A percentile compares a stretch with the other conserved stretches of the same genome.
Evolutionary conservation across 2,113 vertebrate species (phyloP).

Genomic region (Siniperca chuatsi): DNA sequence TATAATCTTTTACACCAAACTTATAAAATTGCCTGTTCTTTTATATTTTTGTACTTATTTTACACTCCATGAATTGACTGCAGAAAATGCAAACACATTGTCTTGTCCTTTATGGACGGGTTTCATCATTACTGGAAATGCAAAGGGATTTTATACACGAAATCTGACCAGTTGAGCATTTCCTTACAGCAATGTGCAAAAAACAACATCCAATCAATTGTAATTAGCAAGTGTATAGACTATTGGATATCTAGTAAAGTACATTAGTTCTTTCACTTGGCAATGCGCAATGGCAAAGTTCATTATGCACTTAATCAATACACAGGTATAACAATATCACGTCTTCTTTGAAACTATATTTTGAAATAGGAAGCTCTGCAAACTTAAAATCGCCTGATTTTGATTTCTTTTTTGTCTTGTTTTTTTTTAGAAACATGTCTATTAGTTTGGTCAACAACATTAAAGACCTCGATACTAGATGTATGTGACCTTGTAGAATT

Average conservation of each 20-base stretch:
- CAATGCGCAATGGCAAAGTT: background rate
- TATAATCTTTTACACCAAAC: background rate
- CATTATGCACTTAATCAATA: background rate
- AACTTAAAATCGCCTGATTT: background rate
- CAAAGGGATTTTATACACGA: background rate
- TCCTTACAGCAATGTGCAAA: background rate
- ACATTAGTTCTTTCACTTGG: background rate
- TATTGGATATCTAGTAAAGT: background rate
- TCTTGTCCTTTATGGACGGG: background rate
- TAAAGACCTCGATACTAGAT: background rate
- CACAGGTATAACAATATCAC: background rate
- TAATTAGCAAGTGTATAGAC: background rate
- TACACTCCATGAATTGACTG: background rate
- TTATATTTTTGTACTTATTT: background rate
- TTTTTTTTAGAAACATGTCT: no score
- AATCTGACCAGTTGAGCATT: background rate
- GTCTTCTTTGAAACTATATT: background rate
- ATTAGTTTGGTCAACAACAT: background rate
- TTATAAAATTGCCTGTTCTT: background rate
- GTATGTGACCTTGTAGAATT: background rate
- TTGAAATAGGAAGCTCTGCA: background rate
- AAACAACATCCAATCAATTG: background rate
- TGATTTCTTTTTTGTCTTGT: background rate
- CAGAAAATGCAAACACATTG: background rate
- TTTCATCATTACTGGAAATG: slow-evolving; percentile 2